Conservation (phyloP, 2,888 invertebrate genomes). For the Bombylius discolor region DNA sequence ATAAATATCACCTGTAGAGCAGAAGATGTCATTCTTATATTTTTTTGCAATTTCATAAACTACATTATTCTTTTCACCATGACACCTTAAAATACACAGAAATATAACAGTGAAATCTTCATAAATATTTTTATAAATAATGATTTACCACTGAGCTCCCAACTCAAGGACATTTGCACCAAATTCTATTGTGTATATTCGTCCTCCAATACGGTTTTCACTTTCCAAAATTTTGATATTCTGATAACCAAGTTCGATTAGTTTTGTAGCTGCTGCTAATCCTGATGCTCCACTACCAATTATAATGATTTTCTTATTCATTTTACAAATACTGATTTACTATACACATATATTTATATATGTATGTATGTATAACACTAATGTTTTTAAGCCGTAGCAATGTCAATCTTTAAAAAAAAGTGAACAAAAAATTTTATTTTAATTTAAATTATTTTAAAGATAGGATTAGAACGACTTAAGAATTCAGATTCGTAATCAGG, state of each 20-base stretch:
- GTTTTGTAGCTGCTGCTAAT: conserved; percentile 32
- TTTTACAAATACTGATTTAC: background rate
- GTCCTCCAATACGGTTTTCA: conserved; percentile 49
- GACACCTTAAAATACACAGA: conserved; percentile 37
- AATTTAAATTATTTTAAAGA: too few relatives aligned
- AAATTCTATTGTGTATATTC: conserved; percentile 42
- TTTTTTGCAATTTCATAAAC: conserved; percentile 42
- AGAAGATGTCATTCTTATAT: conserved; percentile 21
- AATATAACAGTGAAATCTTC: background rate
- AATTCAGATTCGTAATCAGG: too few relatives aligned
- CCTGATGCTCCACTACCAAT: conserved; percentile 35
- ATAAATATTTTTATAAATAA: background rate
- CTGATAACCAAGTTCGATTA: conserved; percentile 33
- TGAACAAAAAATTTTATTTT: too few relatives aligned
- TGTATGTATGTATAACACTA: too few relatives aligned
- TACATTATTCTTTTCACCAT: conserved; percentile 52
- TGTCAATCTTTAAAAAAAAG: too few relatives aligned
- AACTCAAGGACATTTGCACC: conserved; percentile 50
- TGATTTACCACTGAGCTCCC: conserved; percentile 58
- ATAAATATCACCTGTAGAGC: conserved; percentile 23
- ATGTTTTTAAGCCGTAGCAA: too few relatives aligned
- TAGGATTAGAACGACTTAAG: too few relatives aligned
- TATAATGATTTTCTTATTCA: conserved; percentile 25
- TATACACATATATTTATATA: too few relatives aligned
- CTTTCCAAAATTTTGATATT: conserved; percentile 48